These are phyloP conservation scores for Sinocyclocheilus grahami DNA, from an alignment of 2,113 vertebrate species.

Conservation along the genomic window DNA sequence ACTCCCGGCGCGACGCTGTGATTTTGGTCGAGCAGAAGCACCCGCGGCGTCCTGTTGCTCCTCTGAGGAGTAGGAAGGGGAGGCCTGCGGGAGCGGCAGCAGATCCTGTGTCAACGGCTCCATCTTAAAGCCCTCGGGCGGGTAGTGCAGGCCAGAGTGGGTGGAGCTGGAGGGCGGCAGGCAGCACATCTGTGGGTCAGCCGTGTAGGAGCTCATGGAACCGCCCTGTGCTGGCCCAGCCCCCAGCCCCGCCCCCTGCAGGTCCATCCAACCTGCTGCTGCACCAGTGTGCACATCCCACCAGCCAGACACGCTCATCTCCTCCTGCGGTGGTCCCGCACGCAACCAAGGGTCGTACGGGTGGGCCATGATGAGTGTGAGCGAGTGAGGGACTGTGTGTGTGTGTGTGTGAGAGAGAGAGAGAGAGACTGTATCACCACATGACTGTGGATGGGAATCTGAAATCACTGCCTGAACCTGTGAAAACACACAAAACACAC, in stretches of 20 bases:
- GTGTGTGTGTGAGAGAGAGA: not conserved
- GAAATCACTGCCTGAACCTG: not conserved
- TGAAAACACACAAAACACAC: not conserved
- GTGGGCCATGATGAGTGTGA: constrained; percentile 80
- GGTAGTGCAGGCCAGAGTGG: constrained; percentile 79
- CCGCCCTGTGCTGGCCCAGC: constrained; percentile 75
- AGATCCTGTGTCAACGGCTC: constrained; percentile 71
- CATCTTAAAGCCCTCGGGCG: constrained; percentile 83
- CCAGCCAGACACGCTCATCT: constrained; percentile 85
- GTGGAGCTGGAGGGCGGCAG: constrained; percentile 49
- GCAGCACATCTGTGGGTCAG: constrained; percentile 84
- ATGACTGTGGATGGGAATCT: not conserved
- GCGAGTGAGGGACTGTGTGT: not conserved
- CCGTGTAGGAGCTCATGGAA: constrained; percentile 81
- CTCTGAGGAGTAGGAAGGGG: constrained; percentile 73
- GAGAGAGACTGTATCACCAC: not conserved
- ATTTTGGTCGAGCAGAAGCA: constrained; percentile 74
- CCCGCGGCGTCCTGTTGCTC: constrained; percentile 74
- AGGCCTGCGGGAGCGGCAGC: constrained; percentile 50
- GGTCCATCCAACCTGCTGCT: constrained; percentile 88
- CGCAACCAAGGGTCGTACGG: constrained; percentile 92
- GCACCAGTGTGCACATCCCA: constrained; percentile 89
- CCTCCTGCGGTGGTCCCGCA: constrained; percentile 85
- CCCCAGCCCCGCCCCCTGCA: constrained; percentile 73
- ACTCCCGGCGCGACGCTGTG: constrained; percentile 81